These are phyloP conservation scores for Pipistrellus pipistrellus DNA, from an alignment of 2,797 vertebrate genomes.

Conservation along the genomic window DNA sequence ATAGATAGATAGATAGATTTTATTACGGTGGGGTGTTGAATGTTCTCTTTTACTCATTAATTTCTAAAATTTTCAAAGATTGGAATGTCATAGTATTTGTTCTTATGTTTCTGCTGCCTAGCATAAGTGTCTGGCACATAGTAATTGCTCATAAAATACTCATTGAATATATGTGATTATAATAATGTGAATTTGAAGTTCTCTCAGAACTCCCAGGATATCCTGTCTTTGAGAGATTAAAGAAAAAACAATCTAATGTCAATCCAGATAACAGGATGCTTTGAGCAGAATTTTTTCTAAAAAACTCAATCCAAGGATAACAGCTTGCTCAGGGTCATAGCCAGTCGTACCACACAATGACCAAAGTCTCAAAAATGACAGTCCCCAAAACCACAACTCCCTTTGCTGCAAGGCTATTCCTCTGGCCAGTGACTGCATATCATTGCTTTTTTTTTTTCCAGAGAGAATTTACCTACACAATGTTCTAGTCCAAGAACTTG, in stretches of 20 bases:
- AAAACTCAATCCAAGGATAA: not conserved
- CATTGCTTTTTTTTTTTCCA: not conserved
- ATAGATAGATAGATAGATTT: not conserved
- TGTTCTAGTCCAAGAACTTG: not conserved
- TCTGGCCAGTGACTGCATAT: not conserved
- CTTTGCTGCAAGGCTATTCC: not conserved
- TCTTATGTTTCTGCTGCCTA: not conserved
- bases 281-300: not conserved
- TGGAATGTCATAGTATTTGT: not conserved
- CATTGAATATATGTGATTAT: not conserved
- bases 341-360: not conserved
- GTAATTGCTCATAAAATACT: conserved; percentile 24
- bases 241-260: not conserved
- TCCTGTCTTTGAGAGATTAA: not conserved
- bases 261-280: not conserved
- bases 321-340: not conserved
- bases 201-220: not conserved
- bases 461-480: not conserved
- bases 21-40: not conserved
- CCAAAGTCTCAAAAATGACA: not conserved
- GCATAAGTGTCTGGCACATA: not conserved
- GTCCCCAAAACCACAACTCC: not conserved
- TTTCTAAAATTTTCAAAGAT: not conserved
- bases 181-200: conserved; percentile 29
- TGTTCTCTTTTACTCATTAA: not conserved